Conservation (phyloP, 2,113 vertebrate species). For the Collichthys lucidus region DNA sequence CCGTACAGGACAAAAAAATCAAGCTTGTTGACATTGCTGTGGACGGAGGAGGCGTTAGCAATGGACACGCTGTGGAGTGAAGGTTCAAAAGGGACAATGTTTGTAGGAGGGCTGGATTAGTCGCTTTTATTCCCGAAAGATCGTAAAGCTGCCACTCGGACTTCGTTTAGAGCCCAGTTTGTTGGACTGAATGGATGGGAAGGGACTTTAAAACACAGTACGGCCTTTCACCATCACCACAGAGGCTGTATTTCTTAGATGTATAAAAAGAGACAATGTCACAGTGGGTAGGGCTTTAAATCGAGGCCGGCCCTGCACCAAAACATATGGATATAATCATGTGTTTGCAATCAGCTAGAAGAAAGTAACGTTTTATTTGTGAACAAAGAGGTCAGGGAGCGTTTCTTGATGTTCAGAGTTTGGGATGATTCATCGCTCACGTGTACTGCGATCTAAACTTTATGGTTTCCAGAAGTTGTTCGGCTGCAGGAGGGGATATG, state of each 20-base stretch:
- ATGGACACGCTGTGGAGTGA: slow-evolving; percentile 23
- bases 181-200: slow-evolving; percentile 48
- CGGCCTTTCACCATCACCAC: slow-evolving; percentile 17
- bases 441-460: slow-evolving; percentile 43
- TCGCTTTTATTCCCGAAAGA: slow-evolving; percentile 73
- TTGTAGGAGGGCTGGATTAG: slow-evolving; percentile 71
- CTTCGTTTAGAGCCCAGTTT: slow-evolving; percentile 59
- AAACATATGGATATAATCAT: slow-evolving; percentile 42
- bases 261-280: slow-evolving; percentile 29
- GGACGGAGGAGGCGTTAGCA: background rate
- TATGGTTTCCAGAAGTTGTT: slow-evolving; percentile 17
- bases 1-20: slow-evolving; percentile 12
- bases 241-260: slow-evolving; percentile 34
- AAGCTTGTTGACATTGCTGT: slow-evolving; percentile 29
- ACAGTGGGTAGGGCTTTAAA: slow-evolving; percentile 21
- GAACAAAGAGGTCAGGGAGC: slow-evolving; percentile 24
- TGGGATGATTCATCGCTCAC: slow-evolving; percentile 40
- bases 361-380: slow-evolving; percentile 21
- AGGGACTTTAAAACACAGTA: slow-evolving; percentile 14
- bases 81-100: slow-evolving; percentile 54
- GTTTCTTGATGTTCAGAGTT: slow-evolving; percentile 32
- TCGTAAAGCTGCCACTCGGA: slow-evolving; percentile 80
- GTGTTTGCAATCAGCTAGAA: slow-evolving; percentile 3
- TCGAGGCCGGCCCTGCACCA: slow-evolving; percentile 4
- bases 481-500: slow-evolving; percentile 11